Conservation (phyloP, 2,113 vertebrate genomes). For the Arothron firmamentum region DNA sequence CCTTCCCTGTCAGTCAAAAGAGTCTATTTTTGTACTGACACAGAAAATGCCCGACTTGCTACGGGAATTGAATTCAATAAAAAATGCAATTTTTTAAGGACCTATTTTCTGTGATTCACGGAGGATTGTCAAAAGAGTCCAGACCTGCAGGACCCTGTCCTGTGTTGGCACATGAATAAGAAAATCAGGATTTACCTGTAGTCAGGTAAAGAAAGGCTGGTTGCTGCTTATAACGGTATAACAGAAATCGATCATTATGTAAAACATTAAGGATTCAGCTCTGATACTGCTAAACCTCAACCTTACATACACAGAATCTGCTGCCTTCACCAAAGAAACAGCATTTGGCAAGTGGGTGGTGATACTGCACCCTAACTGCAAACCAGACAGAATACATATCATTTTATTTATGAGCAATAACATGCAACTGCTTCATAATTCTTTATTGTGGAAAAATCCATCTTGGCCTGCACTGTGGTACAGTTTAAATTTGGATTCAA, state of each 20-base stretch:
- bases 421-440: too few species aligned
- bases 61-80: constrained; percentile 44
- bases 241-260: background rate
- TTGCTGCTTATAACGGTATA: background rate
- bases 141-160: background rate
- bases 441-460: too few species aligned
- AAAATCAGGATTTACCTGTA: background rate
- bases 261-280: background rate
- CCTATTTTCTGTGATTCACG: constrained; percentile 56
- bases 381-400: background rate
- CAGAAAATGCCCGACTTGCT: constrained; percentile 40
- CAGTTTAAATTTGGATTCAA: too few species aligned
- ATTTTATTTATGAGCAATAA: too few species aligned
- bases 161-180: constrained; percentile 1
- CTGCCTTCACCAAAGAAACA: constrained; percentile 5
- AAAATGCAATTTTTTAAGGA: constrained; percentile 42
- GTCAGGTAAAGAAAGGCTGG: background rate
- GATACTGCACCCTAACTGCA: constrained; percentile 18
- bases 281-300: background rate
- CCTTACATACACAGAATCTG: constrained; percentile 1
- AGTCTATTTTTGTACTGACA: constrained; percentile 57
- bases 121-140: constrained; percentile 17
- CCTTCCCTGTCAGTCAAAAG: constrained; percentile 19
- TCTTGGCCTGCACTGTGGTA: too few species aligned
- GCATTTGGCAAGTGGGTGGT: constrained; percentile 53